These are phyloP conservation scores for Eumerus sabulonum DNA, from an alignment of 2,888 invertebrate genomes.

Conservation along the genomic window DNA sequence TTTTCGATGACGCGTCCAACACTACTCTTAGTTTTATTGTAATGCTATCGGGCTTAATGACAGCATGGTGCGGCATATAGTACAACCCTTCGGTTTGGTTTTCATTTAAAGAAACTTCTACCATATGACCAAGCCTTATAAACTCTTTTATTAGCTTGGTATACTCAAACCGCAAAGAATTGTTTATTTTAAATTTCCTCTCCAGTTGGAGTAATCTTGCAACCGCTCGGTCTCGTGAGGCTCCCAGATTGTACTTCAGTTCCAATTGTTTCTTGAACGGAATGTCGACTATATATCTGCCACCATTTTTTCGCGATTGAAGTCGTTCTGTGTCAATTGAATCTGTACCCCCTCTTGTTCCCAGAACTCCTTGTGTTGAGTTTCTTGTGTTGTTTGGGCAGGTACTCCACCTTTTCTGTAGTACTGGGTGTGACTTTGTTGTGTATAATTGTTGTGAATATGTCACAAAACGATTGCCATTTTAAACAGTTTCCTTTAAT, in stretches of 20 bases:
- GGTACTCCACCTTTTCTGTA: too few relatives aligned
- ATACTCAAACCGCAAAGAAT: background rate
- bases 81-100: background rate
- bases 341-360: too few relatives aligned
- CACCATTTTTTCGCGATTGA: background rate
- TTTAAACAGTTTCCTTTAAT: too few relatives aligned
- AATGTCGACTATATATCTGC: background rate
- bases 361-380: too few relatives aligned
- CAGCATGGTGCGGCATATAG: conserved; percentile 18
- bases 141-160: conserved; percentile 6
- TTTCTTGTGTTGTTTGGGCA: too few relatives aligned
- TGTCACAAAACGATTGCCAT: too few relatives aligned
- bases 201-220: conserved; percentile 16
- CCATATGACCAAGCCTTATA: conserved; percentile 5
- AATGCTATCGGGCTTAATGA: background rate
- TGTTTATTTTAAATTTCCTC: background rate
- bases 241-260: conserved; percentile 3
- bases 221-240: conserved; percentile 6
- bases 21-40: conserved; percentile 1
- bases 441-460: too few relatives aligned
- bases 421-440: too few relatives aligned
- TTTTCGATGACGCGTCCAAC: background rate
- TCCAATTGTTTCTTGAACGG: background rate
- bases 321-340: too few relatives aligned
- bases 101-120: background rate